Base-by-base conservation (phyloP, 2,888 invertebrate genomes). In the Dicranocentrus wangi region DNA sequence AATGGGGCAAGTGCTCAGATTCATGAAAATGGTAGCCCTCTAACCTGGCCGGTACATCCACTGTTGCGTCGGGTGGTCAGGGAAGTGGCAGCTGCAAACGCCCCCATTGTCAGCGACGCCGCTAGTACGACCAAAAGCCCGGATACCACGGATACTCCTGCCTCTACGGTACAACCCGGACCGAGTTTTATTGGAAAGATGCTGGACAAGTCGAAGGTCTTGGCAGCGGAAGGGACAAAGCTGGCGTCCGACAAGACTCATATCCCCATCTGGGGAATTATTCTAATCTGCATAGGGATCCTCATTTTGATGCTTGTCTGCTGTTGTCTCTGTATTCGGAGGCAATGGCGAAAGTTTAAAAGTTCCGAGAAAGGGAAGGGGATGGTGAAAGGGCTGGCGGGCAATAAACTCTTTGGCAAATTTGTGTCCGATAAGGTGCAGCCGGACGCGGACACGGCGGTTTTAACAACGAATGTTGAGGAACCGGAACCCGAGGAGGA, bases 201-300 rank as follows among this genome's bases (percentile, higher is more conserved):
- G 19, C 25, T 81, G 17, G 82, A 86, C 1, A 81, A 79, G 42
- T 72, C 78, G 5, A 83, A 83, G 27, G 83, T 85, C 1, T 15
- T 84, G 17, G 84, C 77, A 21, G 84, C 82, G 42, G 82, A 80
- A 68, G 84, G 80, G 23, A 76, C 85, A 28, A 78, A 84, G 53
- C 61, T 83, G 23, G 83, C 86, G 32, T 82, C 86, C 53, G 83
- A 85, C 60, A 86, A 86, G 83, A 86, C 86, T 68, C 71, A 86
- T 60, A 71, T 86, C 27, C 86, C 86, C 61, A 81, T 85, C 21
- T 86, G 86, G 86, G 86, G 86, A 13, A 80, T 86, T 55, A 70
- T 86, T 53, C 79, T 86, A 13, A 86, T 86, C 71, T 75, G 85
- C 19, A 83, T 86, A 65, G 84, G 85, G 70, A 84, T 86, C 61